Base-by-base conservation (phyloP, 2,888 invertebrate genomes). In the Habrosyne pyritoides region DNA sequence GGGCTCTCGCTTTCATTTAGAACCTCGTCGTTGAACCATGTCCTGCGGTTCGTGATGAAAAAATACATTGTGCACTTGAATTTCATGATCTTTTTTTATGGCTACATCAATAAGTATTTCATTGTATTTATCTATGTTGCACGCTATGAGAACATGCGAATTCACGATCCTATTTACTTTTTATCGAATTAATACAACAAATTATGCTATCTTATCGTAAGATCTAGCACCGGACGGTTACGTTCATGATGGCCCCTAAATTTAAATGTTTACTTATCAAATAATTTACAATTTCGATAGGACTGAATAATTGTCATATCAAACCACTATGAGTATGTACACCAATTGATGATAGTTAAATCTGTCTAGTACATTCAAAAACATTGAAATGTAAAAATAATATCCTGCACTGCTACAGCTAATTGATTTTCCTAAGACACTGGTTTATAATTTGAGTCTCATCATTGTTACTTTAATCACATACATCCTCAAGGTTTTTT, bases 1-100 rank as follows among this genome's bases (percentile, higher is more conserved):
- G 66, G 67, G 74, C 75, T 81, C 80, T 82, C 76, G 77, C 77
- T 84, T 84, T 86, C 81, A 70, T 75, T 81, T 63, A 70, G 52
- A 63, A 59, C 50, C 10, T 28, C 10, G 42, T 42, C 62, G 64
- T 60, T 61, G 52, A 24, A 49, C 53, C 58, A 57, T 53, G 57
- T 51, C 47, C 47, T 56, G 54, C 51, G 53, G 58, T 49, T 63
- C 56, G 61, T 62, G 59, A 63, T 66, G 61, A 60, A 55, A 54
- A 53, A 49, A 26, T 8, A 49, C 26, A 49, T 49, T 49, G 48
- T 48, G 12, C 18, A 26, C 48, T 49, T 26, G 26, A 26, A 26
- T 26, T 49, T 49, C 26, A 47, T 49, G 42, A 42, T 42, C 0
- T 42, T 42, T 18, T 48, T 8, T 26, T 26, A 49, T 14, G 26